phyloP scores from a whole-genome alignment of 2,797 vertebrate genomes.

The Coccyzus lansbergi region DNA sequence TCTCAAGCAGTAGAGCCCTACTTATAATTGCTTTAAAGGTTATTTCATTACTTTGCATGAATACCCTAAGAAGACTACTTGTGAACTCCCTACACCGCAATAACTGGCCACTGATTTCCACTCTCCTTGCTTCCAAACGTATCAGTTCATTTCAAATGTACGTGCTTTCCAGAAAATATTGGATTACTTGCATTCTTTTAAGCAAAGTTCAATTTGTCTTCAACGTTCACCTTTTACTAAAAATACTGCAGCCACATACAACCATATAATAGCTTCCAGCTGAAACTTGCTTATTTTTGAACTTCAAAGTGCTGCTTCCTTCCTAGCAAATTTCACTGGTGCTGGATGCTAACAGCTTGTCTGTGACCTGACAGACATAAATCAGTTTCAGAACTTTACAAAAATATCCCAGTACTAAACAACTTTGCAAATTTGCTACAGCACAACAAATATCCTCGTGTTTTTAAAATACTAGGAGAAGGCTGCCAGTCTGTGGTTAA shows the following conservation, averaged over 20 bases:
- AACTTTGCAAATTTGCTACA: neutral
- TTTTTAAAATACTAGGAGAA: neutral
- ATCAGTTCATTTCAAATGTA: neutral
- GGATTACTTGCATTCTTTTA: neutral
- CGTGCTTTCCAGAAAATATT: neutral
- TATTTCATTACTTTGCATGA: neutral
- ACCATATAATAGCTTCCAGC: neutral
- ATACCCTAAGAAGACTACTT: neutral
- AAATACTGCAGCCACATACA: neutral
- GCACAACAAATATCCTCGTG: neutral
- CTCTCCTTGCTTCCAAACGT: neutral
- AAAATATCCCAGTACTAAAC: neutral
- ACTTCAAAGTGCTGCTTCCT: neutral
- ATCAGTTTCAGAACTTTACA: neutral
- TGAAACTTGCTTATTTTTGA: neutral
- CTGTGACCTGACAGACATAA: neutral
- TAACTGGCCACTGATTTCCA: neutral
- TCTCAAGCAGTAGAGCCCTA: neutral
- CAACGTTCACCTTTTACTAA: neutral
- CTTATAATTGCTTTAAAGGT: neutral
- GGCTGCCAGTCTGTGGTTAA: too few species aligned
- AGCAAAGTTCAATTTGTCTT: neutral
- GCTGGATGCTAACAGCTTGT: neutral
- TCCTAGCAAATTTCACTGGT: neutral
- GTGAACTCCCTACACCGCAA: neutral